Evolutionary conservation across 1,140 invertebrate species (phyloP).

Genomic region (Himalopsyche phryganea): DNA sequence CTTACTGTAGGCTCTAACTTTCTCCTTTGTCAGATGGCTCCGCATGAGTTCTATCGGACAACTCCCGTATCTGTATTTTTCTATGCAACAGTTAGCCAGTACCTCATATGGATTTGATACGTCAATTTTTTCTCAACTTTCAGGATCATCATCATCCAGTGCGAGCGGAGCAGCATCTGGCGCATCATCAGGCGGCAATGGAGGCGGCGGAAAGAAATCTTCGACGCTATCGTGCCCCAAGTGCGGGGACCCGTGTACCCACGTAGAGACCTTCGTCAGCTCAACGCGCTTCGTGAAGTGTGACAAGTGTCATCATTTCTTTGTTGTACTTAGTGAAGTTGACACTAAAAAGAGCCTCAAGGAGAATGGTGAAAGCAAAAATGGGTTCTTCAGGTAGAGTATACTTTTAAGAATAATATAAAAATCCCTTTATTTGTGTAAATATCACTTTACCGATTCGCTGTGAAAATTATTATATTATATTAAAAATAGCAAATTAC

Average conservation of each 20-base stretch:
- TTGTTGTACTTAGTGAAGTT: constrained; percentile 91
- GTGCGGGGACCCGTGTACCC: constrained; percentile 92
- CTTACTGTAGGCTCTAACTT: too few species aligned
- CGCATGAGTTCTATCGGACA: too few species aligned
- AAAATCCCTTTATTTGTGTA: too few species aligned
- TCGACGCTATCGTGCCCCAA: constrained; percentile 80
- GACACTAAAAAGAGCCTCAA: constrained; percentile 83
- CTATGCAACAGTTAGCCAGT: too few species aligned
- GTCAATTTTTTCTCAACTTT: too few species aligned
- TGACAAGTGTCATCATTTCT: constrained; percentile 97
- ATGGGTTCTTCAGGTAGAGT: constrained; percentile 53
- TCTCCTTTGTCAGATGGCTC: too few species aligned
- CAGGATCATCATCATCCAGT: constrained; percentile 5
- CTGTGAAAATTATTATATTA: too few species aligned
- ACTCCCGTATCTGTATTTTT: too few species aligned
- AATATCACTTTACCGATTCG: too few species aligned
- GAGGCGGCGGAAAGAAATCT: constrained; percentile 24
- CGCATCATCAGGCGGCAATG: background rate
- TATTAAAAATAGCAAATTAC: too few species aligned
- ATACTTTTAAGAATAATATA: too few species aligned
- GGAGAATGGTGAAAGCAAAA: constrained; percentile 67
- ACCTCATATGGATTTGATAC: too few species aligned
- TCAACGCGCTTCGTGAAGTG: constrained; percentile 95
- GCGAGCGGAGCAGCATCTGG: background rate
- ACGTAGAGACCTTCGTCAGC: constrained; percentile 96